These are phyloP conservation scores for Lordiphosa collinella DNA, from an alignment of 1,140 invertebrate genomes.

Conservation along the genomic window DNA sequence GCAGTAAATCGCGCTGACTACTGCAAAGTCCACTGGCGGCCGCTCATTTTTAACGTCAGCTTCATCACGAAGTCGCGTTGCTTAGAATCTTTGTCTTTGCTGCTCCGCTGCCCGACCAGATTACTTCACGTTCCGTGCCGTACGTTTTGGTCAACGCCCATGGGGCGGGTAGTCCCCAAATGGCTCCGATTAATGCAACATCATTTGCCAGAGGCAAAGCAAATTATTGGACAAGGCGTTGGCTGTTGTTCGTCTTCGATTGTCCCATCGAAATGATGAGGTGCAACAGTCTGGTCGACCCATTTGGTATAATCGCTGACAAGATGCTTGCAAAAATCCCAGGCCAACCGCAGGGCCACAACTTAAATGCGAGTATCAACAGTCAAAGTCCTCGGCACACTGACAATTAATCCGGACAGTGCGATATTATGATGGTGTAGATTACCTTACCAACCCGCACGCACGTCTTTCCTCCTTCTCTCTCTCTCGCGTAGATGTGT, in stretches of 20 bases:
- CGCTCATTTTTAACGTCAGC: constrained; percentile 22
- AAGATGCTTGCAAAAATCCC: constrained; percentile 7
- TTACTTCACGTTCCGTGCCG: constrained; percentile 28
- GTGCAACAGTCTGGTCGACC: constrained; percentile 11
- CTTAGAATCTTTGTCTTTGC: constrained; percentile 26
- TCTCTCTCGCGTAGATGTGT: constrained; percentile 15
- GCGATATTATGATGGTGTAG: constrained; percentile 72
- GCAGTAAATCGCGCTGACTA: constrained; percentile 69
- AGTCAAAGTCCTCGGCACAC: constrained; percentile 2
- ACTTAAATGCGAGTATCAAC: constrained; percentile 17
- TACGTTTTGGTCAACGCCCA: constrained; percentile 47
- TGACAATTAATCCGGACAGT: constrained; percentile 55
- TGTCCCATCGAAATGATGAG: constrained; percentile 26
- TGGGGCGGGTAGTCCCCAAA: constrained; percentile 41
- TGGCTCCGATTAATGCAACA: constrained; percentile 59
- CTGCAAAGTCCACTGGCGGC: constrained; percentile 30
- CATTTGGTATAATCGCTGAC: constrained; percentile 37
- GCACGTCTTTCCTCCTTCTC: constrained; percentile 36
- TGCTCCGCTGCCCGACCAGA: constrained; percentile 1
- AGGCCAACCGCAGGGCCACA: constrained; percentile 23
- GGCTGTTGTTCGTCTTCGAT: constrained; percentile 38
- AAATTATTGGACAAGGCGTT: constrained; percentile 53
- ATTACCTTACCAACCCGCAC: constrained; percentile 44
- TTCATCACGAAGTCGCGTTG: constrained; percentile 11
- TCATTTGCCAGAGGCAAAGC: constrained; percentile 56